Percentiles rank a stretch among this genome's conserved stretches.
phyloP scores from a whole-genome alignment of 2,113 vertebrate species.

The Elephantulus edwardii region DNA sequence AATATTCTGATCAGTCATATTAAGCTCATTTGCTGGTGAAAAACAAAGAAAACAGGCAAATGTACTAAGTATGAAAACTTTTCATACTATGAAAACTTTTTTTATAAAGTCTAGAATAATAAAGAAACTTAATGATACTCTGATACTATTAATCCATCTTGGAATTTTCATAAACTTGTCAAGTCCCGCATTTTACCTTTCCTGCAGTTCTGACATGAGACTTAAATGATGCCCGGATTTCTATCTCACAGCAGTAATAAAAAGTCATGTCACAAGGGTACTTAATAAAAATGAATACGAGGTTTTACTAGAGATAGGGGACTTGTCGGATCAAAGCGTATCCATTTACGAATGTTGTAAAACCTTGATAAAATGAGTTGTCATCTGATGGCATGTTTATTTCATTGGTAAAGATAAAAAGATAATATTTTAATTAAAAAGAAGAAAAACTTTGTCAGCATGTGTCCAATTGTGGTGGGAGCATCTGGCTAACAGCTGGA shows the following conservation, averaged over 20 bases:
- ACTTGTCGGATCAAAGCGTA: conserved; percentile 67
- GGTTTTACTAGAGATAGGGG: conserved; percentile 66
- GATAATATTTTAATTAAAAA: conserved; percentile 75
- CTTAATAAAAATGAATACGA: conserved; percentile 73
- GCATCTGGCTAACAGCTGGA: conserved; percentile 63
- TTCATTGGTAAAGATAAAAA: conserved; percentile 58
- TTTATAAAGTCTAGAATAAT: neutral
- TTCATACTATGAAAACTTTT: no score
- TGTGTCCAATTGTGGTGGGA: neutral
- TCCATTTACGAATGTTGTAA: conserved; percentile 62
- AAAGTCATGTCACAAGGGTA: conserved; percentile 62
- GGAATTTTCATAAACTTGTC: conserved; percentile 66
- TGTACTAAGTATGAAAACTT: conserved; percentile 3
- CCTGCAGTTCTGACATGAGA: conserved; percentile 45
- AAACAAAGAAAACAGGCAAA: neutral
- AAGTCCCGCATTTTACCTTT: conserved; percentile 49
- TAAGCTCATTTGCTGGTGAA: neutral
- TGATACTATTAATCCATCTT: conserved; percentile 49
- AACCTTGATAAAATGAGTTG: conserved; percentile 68
- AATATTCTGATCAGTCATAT: neutral
- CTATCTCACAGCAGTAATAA: conserved; percentile 66
- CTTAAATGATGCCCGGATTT: conserved; percentile 53
- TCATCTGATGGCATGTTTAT: conserved; percentile 75
- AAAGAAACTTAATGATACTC: neutral
- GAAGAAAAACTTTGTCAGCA: conserved; percentile 68